A percentile compares a stretch with the other conserved stretches of the same genome.
phyloP scores from a whole-genome alignment of 2,113 vertebrate species.

The Tragulus kanchil region DNA sequence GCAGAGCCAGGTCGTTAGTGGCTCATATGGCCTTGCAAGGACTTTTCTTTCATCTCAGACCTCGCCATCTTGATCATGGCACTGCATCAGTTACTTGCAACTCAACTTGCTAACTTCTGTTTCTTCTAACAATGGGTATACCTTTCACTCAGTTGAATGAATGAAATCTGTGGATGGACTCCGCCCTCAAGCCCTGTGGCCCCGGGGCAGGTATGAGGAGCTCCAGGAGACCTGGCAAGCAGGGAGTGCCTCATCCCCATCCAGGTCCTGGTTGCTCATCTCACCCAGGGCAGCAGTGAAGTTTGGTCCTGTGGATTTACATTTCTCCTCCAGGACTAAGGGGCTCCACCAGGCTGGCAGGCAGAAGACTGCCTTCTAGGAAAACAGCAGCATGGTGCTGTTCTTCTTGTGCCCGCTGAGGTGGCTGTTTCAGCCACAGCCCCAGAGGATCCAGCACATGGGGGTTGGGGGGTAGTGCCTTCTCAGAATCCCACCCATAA shows the following conservation, averaged over 20 bases:
- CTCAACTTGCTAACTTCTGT: neutral
- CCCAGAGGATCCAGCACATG: accelerated
- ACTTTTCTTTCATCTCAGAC: neutral
- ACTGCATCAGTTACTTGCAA: neutral
- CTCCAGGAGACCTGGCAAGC: neutral
- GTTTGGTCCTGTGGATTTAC: accelerated
- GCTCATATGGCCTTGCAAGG: accelerated
- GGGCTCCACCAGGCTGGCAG: too few species aligned
- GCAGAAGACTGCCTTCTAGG: neutral
- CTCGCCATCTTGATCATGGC: neutral
- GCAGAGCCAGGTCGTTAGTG: neutral
- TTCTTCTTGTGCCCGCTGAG: accelerated
- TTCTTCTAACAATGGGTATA: neutral
- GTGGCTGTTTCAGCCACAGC: accelerated
- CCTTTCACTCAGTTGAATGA: neutral
- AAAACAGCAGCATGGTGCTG: accelerated
- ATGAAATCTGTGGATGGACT: neutral
- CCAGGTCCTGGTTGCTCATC: neutral
- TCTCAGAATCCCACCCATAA: accelerated
- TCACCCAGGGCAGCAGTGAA: too few species aligned
- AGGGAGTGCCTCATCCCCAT: accelerated
- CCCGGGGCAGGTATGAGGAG: neutral
- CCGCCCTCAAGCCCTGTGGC: neutral
- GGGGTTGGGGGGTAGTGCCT: accelerated
- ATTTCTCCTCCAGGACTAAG: neutral